These are phyloP conservation scores for Strix occidentalis DNA, from an alignment of 2,797 vertebrate species.

Conservation along the genomic window DNA sequence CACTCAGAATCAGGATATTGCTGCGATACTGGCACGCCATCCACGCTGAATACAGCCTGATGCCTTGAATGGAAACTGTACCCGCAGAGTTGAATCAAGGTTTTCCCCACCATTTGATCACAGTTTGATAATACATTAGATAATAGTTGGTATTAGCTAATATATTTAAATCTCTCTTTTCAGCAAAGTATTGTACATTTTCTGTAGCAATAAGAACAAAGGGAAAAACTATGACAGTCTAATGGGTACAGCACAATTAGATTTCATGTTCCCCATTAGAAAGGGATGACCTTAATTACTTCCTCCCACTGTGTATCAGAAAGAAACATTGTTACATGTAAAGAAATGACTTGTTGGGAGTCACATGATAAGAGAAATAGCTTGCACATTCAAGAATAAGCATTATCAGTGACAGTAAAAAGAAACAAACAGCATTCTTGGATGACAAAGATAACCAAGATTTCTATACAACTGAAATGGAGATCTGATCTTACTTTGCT, in stretches of 20 bases:
- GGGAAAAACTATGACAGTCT: background rate
- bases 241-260: background rate
- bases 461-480: background rate
- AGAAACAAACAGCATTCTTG: constrained; percentile 42
- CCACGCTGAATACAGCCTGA: background rate
- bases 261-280: background rate
- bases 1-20: background rate
- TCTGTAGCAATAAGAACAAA: background rate
- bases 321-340: background rate
- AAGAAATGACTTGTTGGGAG: constrained; percentile 9
- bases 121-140: background rate
- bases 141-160: background rate
- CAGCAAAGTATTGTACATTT: constrained; percentile 4
- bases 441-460: background rate
- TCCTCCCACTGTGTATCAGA: background rate
- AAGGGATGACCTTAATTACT: background rate
- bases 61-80: background rate
- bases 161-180: constrained; percentile 14
- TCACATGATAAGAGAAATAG: background rate
- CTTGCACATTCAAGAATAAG: constrained; percentile 49
- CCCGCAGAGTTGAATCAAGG: background rate
- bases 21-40: background rate
- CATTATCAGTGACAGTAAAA: constrained; percentile 34
- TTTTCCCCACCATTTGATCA: background rate
- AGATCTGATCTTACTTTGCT: constrained; percentile 83